These are phyloP conservation scores for Idaea straminata DNA, from an alignment of 2,888 invertebrate species.

Conservation along the genomic window DNA sequence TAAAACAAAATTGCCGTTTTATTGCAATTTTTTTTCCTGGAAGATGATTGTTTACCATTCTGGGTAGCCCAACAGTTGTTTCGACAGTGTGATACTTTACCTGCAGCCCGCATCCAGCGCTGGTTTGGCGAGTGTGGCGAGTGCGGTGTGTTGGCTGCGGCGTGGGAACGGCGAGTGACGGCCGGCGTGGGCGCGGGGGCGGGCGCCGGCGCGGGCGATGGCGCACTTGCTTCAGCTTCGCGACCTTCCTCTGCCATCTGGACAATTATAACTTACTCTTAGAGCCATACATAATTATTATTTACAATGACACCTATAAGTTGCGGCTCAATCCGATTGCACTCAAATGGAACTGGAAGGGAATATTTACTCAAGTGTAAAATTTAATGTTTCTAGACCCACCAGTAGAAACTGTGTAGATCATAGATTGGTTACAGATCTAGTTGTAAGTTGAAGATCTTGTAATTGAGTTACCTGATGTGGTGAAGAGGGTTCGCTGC, in stretches of 20 bases:
- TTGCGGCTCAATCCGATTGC: no score
- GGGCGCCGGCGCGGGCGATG: slow-evolving; percentile 80
- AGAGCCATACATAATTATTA: neutral
- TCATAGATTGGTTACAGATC: no score
- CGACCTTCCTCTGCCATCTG: slow-evolving; percentile 85
- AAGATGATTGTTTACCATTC: no score
- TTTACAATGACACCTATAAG: no score
- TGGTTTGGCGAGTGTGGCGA: slow-evolving; percentile 56
- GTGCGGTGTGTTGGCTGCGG: slow-evolving; percentile 42
- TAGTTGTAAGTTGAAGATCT: neutral
- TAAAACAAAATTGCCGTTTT: no score
- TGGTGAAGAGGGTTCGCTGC: slow-evolving; percentile 72
- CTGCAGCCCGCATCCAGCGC: slow-evolving; percentile 74
- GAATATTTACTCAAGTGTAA: no score
- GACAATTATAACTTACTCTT: neutral
- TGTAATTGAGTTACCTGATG: slow-evolving; percentile 53
- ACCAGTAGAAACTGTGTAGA: no score
- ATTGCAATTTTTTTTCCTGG: no score
- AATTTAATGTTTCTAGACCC: no score
- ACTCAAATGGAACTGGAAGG: no score
- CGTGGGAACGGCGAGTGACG: slow-evolving; percentile 39
- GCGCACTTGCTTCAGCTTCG: slow-evolving; percentile 87
- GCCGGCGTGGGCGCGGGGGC: slow-evolving; percentile 70
- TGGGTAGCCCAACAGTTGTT: no score
- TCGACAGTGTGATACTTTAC: slow-evolving; percentile 29